A percentile compares a stretch with the other conserved stretches of the same genome.
These are phyloP conservation scores for Acrobasis consociella DNA, from an alignment of 2,888 invertebrate genomes.

Conservation along the genomic window DNA sequence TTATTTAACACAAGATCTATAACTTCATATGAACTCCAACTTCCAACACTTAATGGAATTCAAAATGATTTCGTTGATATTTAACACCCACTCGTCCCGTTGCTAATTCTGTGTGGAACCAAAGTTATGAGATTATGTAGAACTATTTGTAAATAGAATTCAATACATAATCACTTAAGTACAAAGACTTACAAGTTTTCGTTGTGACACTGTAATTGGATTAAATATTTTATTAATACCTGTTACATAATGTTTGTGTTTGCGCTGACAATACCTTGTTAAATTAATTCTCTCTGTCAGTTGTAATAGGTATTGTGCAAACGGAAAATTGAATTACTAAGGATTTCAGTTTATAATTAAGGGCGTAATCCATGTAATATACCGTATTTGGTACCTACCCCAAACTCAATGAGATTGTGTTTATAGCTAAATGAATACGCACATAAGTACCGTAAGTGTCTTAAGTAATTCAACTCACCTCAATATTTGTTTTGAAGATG, in stretches of 20 bases:
- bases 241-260: slow-evolving; percentile 1
- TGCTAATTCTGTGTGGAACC: background rate
- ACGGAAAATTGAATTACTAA: background rate
- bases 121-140: background rate
- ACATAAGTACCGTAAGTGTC: too few relatives aligned
- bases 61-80: background rate
- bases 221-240: slow-evolving; percentile 1
- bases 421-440: too few relatives aligned
- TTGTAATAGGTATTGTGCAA: background rate
- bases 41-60: background rate
- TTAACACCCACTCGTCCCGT: background rate
- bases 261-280: background rate
- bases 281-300: background rate
- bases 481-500: too few relatives aligned
- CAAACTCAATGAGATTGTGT: too few relatives aligned
- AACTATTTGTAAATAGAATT: background rate
- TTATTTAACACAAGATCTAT: background rate
- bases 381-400: too few relatives aligned
- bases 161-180: background rate
- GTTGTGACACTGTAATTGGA: slow-evolving; percentile 10
- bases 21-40: background rate
- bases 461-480: too few relatives aligned
- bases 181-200: slow-evolving; percentile 18
- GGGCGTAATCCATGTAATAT: too few relatives aligned
- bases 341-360: background rate